Evolutionary conservation across 2,113 vertebrate species (phyloP).

Genomic region (Osmerus eperlanus): DNA sequence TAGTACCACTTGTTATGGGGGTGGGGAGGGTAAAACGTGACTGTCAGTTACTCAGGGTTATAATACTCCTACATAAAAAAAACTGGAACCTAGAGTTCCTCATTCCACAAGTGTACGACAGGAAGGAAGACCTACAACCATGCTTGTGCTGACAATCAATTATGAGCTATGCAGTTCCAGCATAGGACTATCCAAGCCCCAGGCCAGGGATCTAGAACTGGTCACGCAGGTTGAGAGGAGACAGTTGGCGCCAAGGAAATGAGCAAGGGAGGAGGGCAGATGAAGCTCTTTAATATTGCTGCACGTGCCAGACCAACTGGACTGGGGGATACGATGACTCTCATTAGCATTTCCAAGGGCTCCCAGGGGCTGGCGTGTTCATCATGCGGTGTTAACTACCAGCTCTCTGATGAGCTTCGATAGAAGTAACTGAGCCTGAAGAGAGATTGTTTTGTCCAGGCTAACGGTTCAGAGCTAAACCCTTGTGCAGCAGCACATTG

Average conservation of each 20-base stretch:
- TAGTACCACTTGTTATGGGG: background rate
- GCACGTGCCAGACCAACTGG: background rate
- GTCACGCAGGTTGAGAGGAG: constrained; percentile 28
- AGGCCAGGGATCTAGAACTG: constrained; percentile 30
- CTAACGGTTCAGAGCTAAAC: too few species aligned
- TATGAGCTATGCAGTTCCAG: constrained; percentile 3
- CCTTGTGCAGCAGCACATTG: too few species aligned
- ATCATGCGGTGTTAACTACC: too few species aligned
- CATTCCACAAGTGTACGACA: background rate
- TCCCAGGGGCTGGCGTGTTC: too few species aligned
- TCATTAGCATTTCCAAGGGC: too few species aligned
- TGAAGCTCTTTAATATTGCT: background rate
- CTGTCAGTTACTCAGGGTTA: background rate
- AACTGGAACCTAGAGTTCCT: too few species aligned
- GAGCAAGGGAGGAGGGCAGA: background rate
- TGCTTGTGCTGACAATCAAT: constrained; percentile 21
- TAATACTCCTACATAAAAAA: background rate
- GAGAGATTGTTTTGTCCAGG: too few species aligned
- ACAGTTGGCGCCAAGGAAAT: constrained; percentile 1
- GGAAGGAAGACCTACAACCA: constrained; percentile 5
- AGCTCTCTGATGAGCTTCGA: too few species aligned
- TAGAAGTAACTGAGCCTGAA: too few species aligned
- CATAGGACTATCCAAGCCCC: constrained; percentile 25
- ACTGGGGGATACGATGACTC: too few species aligned
- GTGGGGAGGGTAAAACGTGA: background rate